Evolutionary conservation across 2,113 vertebrate genomes (phyloP).

Genomic region (Scomber colias): DNA sequence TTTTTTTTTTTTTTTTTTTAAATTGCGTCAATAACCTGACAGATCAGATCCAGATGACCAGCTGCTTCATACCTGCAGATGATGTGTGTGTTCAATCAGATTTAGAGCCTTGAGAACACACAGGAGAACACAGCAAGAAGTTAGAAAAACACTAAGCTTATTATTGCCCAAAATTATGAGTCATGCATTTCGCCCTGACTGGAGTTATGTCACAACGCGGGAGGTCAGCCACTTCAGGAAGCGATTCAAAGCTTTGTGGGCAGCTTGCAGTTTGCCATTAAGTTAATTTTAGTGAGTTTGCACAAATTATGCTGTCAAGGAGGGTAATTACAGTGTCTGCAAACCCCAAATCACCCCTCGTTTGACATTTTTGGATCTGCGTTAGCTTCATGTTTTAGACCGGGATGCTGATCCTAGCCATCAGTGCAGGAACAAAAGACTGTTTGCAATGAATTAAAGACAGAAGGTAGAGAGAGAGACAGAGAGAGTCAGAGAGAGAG

Average conservation of each 20-base stretch:
- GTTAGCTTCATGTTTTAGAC: background rate
- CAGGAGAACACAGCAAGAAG: background rate
- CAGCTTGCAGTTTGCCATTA: background rate
- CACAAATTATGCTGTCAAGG: background rate
- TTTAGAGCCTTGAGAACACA: constrained; percentile 4
- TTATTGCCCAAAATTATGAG: constrained; percentile 35
- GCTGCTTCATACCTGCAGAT: background rate
- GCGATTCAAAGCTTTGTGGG: background rate
- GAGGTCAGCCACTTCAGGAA: constrained; percentile 9
- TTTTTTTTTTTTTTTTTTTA: background rate
- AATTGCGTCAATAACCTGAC: background rate
- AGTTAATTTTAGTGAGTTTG: background rate
- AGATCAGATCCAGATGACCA: background rate
- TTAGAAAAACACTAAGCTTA: constrained; percentile 27
- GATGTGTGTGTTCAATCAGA: constrained; percentile 1
- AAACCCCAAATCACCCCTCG: background rate
- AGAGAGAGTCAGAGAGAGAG: background rate
- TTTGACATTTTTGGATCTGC: background rate
- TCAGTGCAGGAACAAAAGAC: background rate
- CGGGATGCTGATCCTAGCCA: background rate
- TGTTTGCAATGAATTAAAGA: background rate
- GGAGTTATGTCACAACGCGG: constrained; percentile 33
- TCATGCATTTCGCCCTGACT: constrained; percentile 16
- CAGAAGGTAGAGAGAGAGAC: background rate
- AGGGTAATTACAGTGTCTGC: background rate